phyloP scores from a whole-genome alignment of 2,888 invertebrate genomes.

The Ligdia adustata region DNA sequence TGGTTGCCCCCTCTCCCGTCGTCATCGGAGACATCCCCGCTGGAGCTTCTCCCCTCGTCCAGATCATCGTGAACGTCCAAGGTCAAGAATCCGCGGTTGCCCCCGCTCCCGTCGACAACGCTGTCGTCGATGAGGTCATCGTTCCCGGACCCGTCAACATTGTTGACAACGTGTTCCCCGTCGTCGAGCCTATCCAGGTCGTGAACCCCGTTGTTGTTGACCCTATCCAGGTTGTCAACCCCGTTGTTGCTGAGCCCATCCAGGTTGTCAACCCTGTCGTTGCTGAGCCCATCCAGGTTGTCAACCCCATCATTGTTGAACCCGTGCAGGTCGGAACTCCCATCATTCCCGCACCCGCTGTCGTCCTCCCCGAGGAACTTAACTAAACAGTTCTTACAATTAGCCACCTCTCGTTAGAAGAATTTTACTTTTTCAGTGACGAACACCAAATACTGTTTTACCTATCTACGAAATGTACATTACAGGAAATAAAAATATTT shows the following conservation, averaged over 20 bases:
- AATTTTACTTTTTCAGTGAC: too few species aligned
- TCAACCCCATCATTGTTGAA: constrained; percentile 24
- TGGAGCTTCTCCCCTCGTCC: constrained; percentile 40
- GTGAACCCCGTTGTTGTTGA: constrained; percentile 18
- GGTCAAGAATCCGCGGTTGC: constrained; percentile 26
- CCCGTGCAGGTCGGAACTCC: constrained; percentile 45
- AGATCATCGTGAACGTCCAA: constrained; percentile 50
- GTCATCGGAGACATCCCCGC: constrained; percentile 29
- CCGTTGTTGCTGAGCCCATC: constrained; percentile 25
- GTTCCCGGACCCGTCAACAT: constrained; percentile 31
- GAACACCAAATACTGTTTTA: too few species aligned
- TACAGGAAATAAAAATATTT: too few species aligned
- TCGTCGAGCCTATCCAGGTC: constrained; percentile 19
- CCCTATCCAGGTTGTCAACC: constrained; percentile 26
- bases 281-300: constrained; percentile 23
- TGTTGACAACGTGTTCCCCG: constrained; percentile 31
- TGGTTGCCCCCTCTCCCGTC: constrained; percentile 23
- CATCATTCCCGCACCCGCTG: constrained; percentile 47
- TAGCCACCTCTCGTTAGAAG: too few species aligned
- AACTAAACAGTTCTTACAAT: too few species aligned
- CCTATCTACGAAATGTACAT: too few species aligned
- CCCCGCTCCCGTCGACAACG: constrained; percentile 33
- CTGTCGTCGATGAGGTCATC: constrained; percentile 27
- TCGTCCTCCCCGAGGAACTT: constrained; percentile 50
- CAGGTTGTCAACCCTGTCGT: constrained; percentile 20